Conservation (phyloP, 2,888 invertebrate species). For the Teinopalpus imperialis region DNA sequence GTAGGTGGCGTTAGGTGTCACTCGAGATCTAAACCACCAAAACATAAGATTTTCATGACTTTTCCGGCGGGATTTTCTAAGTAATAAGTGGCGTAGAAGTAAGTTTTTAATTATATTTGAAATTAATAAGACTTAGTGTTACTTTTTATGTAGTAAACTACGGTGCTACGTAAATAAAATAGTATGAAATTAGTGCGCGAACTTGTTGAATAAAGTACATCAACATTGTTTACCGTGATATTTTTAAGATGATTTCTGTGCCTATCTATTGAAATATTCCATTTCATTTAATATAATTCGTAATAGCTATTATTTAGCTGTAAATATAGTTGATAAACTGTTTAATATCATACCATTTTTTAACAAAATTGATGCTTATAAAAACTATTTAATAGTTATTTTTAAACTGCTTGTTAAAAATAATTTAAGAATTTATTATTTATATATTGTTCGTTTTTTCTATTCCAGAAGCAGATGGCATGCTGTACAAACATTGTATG, state of each 20-base stretch:
- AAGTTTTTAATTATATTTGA: conserved; percentile 35
- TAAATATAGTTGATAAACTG: too few species aligned
- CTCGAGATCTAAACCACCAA: conserved; percentile 60
- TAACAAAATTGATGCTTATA: too few species aligned
- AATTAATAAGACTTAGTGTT: conserved; percentile 28
- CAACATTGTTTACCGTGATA: conserved; percentile 67
- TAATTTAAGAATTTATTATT: conserved; percentile 16
- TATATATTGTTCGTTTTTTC: conserved; percentile 42
- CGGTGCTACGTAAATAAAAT: conserved; percentile 36
- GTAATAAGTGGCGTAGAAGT: conserved; percentile 52
- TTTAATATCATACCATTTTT: too few species aligned
- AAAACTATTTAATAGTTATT: conserved; percentile 30
- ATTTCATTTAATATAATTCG: conserved; percentile 5
- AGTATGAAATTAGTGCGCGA: conserved; percentile 61
- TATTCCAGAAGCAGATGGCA: conserved; percentile 64
- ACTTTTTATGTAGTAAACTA: conserved; percentile 31
- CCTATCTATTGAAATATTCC: conserved; percentile 42
- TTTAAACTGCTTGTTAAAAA: conserved; percentile 33
- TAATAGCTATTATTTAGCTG: neutral
- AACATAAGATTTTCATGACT: conserved; percentile 79
- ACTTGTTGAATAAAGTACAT: conserved; percentile 57
- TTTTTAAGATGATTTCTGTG: conserved; percentile 49
- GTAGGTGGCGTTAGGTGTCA: conserved; percentile 80
- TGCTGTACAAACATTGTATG: conserved; percentile 45
- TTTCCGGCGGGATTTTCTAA: conserved; percentile 75